phyloP scores from a whole-genome alignment of 1,140 invertebrate species.

The Sipha flava region DNA sequence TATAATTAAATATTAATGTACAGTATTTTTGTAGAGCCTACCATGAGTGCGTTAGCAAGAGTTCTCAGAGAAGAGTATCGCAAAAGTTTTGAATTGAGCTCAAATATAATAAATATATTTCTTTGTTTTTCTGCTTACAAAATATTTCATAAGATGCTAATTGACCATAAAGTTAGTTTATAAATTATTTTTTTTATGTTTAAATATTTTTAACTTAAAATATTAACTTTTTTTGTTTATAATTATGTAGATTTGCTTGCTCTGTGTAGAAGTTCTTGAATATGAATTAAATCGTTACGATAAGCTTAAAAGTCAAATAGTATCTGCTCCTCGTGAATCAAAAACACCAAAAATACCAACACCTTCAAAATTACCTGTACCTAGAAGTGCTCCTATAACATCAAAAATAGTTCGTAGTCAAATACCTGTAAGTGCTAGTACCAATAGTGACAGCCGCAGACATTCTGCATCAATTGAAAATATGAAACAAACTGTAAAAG shows the following conservation, averaged over 20 bases:
- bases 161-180: conserved; percentile 69
- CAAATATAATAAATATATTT: conserved; percentile 94
- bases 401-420: conserved; percentile 33
- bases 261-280: conserved; percentile 93
- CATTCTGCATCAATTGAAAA: conserved; percentile 26
- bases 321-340: conserved; percentile 53
- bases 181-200: conserved; percentile 31
- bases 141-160: conserved; percentile 86
- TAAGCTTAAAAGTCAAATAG: conserved; percentile 77
- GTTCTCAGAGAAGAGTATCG: conserved; percentile 95
- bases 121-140: conserved; percentile 96
- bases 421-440: conserved; percentile 31
- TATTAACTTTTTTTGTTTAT: background rate
- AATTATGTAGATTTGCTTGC: conserved; percentile 71
- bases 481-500: conserved; percentile 15
- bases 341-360: conserved; percentile 5
- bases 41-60: conserved; percentile 86
- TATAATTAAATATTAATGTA: background rate
- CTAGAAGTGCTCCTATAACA: conserved; percentile 30
- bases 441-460: conserved; percentile 22
- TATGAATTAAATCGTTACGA: conserved; percentile 87
- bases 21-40: conserved; percentile 65
- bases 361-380: conserved; percentile 38
- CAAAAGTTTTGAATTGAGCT: conserved; percentile 89
- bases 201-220: conserved; percentile 38